Evolutionary conservation across 2,113 vertebrate genomes (phyloP).

Genomic region (Chrysemys picta): DNA sequence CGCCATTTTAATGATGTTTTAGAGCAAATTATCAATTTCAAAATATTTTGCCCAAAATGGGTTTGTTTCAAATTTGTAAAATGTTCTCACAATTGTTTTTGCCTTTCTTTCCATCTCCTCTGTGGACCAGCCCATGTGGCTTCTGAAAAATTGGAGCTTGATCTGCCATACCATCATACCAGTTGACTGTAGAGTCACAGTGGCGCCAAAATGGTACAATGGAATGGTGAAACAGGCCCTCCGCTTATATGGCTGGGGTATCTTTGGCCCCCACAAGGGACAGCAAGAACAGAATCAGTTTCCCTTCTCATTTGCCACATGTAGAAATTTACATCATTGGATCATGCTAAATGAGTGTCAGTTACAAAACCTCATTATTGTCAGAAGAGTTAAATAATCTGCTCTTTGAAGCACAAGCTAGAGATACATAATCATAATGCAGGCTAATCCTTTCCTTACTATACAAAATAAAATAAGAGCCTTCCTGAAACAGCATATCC

Average conservation of each 20-base stretch:
- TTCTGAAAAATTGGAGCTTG: neutral
- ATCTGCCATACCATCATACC: neutral
- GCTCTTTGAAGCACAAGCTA: neutral
- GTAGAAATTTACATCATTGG: neutral
- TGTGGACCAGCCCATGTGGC: neutral
- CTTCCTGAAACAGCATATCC: conserved; percentile 10
- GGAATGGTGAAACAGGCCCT: neutral
- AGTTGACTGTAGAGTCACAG: neutral
- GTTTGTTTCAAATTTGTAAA: neutral
- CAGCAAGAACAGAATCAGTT: neutral
- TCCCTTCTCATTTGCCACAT: neutral
- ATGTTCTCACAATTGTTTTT: neutral
- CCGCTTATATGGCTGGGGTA: rapidly evolving
- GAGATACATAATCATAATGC: conserved; percentile 27
- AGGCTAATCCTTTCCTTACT: conserved; percentile 41
- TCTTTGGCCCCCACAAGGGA: neutral
- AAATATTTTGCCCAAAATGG: neutral
- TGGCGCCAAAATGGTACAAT: neutral
- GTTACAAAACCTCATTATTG: neutral
- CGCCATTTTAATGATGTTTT: neutral
- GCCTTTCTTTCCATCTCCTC: neutral
- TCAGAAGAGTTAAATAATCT: conserved; percentile 2
- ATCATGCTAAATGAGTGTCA: conserved; percentile 4
- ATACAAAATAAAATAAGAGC: neutral
- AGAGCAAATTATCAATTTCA: neutral